phyloP scores from a whole-genome alignment of 2,797 vertebrate species.

The Chelon auratus region DNA sequence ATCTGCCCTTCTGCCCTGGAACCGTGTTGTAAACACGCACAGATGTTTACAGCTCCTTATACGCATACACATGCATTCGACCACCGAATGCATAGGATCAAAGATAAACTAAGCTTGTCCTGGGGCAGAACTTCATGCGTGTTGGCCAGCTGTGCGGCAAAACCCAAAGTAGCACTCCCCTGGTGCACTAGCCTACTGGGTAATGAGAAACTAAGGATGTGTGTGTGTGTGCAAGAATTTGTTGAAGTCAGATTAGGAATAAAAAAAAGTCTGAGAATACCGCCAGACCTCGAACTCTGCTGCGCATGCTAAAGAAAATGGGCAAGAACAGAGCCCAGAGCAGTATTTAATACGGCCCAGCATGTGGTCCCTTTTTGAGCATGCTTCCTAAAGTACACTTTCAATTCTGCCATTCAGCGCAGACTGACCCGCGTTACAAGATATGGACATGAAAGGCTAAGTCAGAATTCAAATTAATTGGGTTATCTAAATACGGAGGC shows the following conservation, averaged over 20 bases:
- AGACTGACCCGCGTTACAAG: constrained; percentile 37
- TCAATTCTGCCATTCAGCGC: constrained; percentile 13
- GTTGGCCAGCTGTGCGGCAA: constrained; percentile 32
- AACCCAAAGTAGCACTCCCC: constrained; percentile 24
- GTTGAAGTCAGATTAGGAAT: constrained; percentile 36
- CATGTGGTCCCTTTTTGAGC: constrained; percentile 39
- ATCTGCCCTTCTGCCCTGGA: constrained; percentile 1
- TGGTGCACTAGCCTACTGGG: constrained; percentile 10
- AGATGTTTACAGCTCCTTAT: neutral
- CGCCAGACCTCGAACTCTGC: constrained; percentile 2
- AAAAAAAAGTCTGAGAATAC: constrained; percentile 16
- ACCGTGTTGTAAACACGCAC: constrained; percentile 24
- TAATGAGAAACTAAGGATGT: constrained; percentile 33
- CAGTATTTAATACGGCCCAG: constrained; percentile 23
- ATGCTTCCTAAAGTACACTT: constrained; percentile 25
- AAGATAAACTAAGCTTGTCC: constrained; percentile 34
- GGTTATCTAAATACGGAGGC: constrained; percentile 27
- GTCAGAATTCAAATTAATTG: constrained; percentile 29
- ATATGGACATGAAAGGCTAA: constrained; percentile 43
- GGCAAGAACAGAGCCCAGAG: constrained; percentile 30
- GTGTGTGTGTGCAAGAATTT: constrained; percentile 31
- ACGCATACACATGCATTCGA: constrained; percentile 5
- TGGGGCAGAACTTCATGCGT: constrained; percentile 30
- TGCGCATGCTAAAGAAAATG: neutral
- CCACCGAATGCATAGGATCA: constrained; percentile 38